Percentiles rank a stretch among this genome's conserved stretches.
Evolutionary conservation across 2,797 vertebrate species (phyloP).

Genomic region (Neoniphon sammara): DNA sequence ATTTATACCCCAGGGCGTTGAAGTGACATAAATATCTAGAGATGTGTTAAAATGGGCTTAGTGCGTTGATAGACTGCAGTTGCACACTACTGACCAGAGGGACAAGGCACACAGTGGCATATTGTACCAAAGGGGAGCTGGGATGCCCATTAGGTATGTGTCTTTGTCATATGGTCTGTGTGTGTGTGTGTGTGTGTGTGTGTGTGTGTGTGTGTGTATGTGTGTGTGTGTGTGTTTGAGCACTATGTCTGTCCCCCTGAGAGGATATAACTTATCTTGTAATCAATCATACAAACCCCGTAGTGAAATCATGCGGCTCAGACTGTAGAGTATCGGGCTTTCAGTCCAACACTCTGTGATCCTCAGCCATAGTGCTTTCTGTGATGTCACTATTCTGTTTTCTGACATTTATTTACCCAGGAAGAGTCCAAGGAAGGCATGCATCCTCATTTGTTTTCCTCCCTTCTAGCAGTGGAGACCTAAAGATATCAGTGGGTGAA

Average conservation of each 20-base stretch:
- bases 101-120: slow-evolving; percentile 1
- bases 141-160: slow-evolving; percentile 1
- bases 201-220: slow-evolving; percentile 18
- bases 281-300: slow-evolving; percentile 51
- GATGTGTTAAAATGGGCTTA: slow-evolving; percentile 64
- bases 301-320: slow-evolving; percentile 35
- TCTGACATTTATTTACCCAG: slow-evolving; percentile 22
- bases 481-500: too few relatives aligned
- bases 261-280: slow-evolving; percentile 44
- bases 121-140: neutral
- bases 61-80: slow-evolving; percentile 39
- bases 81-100: slow-evolving; percentile 32
- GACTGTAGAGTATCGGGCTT: slow-evolving; percentile 40
- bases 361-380: slow-evolving; percentile 23
- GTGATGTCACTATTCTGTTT: slow-evolving; percentile 21
- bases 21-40: slow-evolving; percentile 64
- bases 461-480: too few relatives aligned
- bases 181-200: slow-evolving; percentile 14
- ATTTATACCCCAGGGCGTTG: slow-evolving; percentile 19
- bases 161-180: slow-evolving; percentile 16
- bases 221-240: slow-evolving; percentile 24
- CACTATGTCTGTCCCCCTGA: neutral
- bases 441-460: neutral
- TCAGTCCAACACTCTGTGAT: slow-evolving; percentile 40
- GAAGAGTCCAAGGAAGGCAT: slow-evolving; percentile 7